Base-by-base conservation (phyloP, 2,797 vertebrate species). In the Smutsia temminckii region DNA sequence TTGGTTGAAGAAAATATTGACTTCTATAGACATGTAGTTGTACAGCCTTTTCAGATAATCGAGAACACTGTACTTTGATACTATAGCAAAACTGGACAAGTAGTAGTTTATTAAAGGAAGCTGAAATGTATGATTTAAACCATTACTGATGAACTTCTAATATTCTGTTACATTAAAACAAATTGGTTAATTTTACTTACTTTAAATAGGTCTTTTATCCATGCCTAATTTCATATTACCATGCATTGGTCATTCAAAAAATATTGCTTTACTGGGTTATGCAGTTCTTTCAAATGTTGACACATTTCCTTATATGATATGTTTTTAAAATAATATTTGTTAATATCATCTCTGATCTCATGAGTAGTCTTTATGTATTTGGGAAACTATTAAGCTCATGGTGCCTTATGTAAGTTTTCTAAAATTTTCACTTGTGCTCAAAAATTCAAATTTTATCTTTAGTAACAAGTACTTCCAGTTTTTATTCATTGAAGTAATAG, bases 401-500 rank as follows among this genome's bases (percentile, higher is more conserved):
- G 57, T 42, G 10, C 3, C n/a, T 64, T 64, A 57, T 57, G 16
- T 25, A 87, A 68, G 23, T 71, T 57, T 90, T 92, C 21, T 51
- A 46, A 57, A 89, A 40, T 91, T 72, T 37, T 77, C 8, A 53
- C 81, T 81, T 89, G 89, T 92, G 21, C 32, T 78, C 94, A 74
- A 10, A 93, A 94, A 32, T 34, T 91, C 25, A n/a, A 27, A 72
- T 91, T 91, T 93, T 75, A 83, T 32, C 27, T 85, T 94, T 55
- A 34, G 40, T 37, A 87, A 49, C 34, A 89, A 86, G 83, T 51
- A 78, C 4, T 96, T 88, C 92, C 25, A 55, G 25, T 20, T 66
- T 59, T 71, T 89, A 59, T 40, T 55, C 12, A 21, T 89, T 21
- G 18, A 85, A 66, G 27, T 55, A 46, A 64, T 25, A 64, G 11